Evolutionary conservation across 2,113 vertebrate species (phyloP).

Genomic region (Deroptyus accipitrinus): DNA sequence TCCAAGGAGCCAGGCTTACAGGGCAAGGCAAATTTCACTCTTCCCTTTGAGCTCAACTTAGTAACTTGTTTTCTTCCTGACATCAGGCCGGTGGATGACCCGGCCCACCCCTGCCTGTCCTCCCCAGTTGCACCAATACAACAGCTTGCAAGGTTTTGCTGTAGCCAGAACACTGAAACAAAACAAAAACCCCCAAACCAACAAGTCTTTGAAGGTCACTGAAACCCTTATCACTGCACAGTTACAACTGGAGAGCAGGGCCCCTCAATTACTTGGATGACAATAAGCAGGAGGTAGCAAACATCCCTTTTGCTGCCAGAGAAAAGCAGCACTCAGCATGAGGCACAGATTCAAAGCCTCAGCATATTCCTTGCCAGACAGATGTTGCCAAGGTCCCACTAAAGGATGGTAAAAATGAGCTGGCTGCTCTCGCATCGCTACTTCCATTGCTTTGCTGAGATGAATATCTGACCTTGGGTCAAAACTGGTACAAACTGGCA

Average conservation of each 20-base stretch:
- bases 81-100: not conserved
- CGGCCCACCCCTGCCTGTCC: not conserved
- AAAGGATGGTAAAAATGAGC: not conserved
- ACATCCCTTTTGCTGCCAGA: not conserved
- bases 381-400: not conserved
- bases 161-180: not conserved
- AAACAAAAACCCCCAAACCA: not conserved
- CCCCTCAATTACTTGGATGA: not conserved
- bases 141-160: not conserved
- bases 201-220: not conserved
- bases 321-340: not conserved
- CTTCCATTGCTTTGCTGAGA: not conserved
- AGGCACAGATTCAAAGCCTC: not conserved
- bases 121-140: not conserved
- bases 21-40: not conserved
- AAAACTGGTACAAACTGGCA: not conserved
- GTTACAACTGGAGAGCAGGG: not conserved
- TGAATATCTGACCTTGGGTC: not conserved
- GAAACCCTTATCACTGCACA: not conserved
- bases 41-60: not conserved
- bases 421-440: not conserved
- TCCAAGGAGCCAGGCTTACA: rapidly evolving
- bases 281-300: not conserved
- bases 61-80: not conserved
- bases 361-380: not conserved